These are phyloP conservation scores for Digitonthophagus gazella DNA, from an alignment of 2,888 invertebrate species.

Conservation along the genomic window DNA sequence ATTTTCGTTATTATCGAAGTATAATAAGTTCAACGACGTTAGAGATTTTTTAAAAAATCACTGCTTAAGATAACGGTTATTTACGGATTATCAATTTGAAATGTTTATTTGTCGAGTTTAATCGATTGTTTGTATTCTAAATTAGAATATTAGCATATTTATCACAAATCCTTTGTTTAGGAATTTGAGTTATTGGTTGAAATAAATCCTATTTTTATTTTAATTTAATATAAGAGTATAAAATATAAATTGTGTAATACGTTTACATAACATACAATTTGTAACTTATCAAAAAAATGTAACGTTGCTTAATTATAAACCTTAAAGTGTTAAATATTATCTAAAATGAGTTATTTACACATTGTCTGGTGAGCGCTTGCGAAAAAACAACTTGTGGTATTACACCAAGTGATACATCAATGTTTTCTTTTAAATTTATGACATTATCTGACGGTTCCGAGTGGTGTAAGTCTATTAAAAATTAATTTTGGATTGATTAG, in stretches of 20 bases:
- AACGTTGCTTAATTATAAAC: no score
- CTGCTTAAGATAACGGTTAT: not conserved
- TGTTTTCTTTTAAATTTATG: conserved; percentile 5
- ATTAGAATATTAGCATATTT: no score
- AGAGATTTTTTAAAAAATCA: not conserved
- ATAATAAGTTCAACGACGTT: not conserved
- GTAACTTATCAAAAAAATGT: no score
- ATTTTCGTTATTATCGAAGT: not conserved
- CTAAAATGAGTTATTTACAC: not conserved
- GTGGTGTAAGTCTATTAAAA: conserved; percentile 12
- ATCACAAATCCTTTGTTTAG: no score
- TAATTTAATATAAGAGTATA: no score
- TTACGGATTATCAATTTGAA: not conserved
- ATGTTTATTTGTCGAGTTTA: not conserved
- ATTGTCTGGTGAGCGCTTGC: not conserved
- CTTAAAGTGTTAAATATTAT: no score
- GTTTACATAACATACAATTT: no score
- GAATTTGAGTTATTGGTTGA: no score
- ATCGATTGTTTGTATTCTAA: not conserved
- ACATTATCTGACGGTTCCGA: conserved; percentile 15
- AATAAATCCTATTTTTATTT: no score
- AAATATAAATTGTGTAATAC: no score
- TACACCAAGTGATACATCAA: conserved; percentile 6
- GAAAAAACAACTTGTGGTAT: not conserved
- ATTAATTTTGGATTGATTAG: conserved; percentile 15